These are phyloP conservation scores for Leucoma salicis DNA, from an alignment of 2,888 invertebrate genomes.

Conservation along the genomic window DNA sequence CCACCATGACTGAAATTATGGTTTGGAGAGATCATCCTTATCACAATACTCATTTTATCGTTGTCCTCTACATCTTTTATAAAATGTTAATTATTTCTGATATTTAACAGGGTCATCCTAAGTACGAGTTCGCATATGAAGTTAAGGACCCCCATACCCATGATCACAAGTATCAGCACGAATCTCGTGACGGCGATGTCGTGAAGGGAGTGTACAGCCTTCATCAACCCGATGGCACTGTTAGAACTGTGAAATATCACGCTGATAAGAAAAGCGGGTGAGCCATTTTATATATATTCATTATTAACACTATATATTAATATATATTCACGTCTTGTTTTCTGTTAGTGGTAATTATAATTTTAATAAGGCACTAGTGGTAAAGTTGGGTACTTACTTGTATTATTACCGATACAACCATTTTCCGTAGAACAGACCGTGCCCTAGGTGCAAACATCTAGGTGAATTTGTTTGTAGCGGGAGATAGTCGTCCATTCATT, in stretches of 20 bases:
- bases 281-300: too few species aligned
- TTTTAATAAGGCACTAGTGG: too few species aligned
- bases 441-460: too few species aligned
- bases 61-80: not conserved
- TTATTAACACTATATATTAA: too few species aligned
- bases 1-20: not conserved
- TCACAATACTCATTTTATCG: not conserved
- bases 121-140: slow-evolving; percentile 40
- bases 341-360: too few species aligned
- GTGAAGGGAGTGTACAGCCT: slow-evolving; percentile 80
- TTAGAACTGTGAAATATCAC: slow-evolving; percentile 48
- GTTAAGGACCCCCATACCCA: slow-evolving; percentile 80
- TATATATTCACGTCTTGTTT: too few species aligned
- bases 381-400: too few species aligned
- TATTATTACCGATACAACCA: too few species aligned
- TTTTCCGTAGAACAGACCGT: too few species aligned
- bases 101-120: slow-evolving; percentile 30
- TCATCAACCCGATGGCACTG: slow-evolving; percentile 72
- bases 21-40: not conserved
- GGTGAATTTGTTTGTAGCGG: too few species aligned
- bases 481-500: too few species aligned
- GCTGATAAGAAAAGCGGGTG: slow-evolving; percentile 29
- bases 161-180: slow-evolving; percentile 72
- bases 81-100: not conserved
- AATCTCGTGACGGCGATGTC: slow-evolving; percentile 74